These are phyloP conservation scores for Micrastur ruficollis DNA, from an alignment of 2,797 vertebrate species.

Conservation along the genomic window DNA sequence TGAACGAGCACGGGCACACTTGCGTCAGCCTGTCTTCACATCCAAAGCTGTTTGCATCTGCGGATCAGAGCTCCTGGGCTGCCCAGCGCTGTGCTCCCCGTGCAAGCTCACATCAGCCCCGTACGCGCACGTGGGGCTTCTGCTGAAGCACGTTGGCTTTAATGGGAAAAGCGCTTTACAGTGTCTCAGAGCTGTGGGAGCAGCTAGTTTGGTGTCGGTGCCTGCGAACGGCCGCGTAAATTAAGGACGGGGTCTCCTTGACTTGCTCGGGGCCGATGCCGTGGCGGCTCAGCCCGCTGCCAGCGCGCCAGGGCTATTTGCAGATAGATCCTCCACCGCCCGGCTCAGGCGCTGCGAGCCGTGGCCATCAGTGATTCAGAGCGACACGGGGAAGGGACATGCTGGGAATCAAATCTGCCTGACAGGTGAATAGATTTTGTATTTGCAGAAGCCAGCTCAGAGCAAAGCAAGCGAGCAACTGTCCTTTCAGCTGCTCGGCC, in stretches of 20 bases:
- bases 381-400: not conserved
- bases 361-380: not conserved
- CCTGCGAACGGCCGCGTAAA: too few relatives aligned
- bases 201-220: not conserved
- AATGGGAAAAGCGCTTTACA: not conserved
- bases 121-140: rapidly evolving
- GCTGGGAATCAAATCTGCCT: not conserved
- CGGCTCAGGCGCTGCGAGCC: not conserved
- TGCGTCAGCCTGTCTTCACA: not conserved
- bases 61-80: not conserved
- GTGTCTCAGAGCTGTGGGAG: not conserved
- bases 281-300: not conserved
- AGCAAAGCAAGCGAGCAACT: not conserved
- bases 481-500: not conserved
- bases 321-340: not conserved
- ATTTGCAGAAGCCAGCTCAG: not conserved
- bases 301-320: not conserved
- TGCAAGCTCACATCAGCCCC: not conserved
- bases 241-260: not conserved
- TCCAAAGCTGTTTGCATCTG: not conserved
- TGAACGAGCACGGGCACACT: not conserved
- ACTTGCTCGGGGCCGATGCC: not conserved
- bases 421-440: not conserved
- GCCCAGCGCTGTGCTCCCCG: rapidly evolving
- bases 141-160: not conserved